Base-by-base conservation (phyloP, 92 coral and sea anemone species). In the Epizoanthus ramosus region DNA sequence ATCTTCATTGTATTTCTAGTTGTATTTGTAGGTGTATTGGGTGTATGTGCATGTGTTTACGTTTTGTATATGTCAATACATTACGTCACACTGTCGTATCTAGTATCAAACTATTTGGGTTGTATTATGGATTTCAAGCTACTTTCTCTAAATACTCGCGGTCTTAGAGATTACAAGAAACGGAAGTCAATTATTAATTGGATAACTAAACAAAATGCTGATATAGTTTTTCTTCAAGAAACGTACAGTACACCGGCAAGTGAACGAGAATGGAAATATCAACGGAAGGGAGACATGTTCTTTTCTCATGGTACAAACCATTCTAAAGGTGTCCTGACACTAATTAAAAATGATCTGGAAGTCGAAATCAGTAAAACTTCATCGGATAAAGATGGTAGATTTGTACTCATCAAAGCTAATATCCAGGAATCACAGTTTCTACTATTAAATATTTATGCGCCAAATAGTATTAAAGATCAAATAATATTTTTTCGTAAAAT, bases 261-360 rank as follows among this genome's bases (percentile, higher is more conserved):
- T 28, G 87, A 72, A 53, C 75, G 75, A 63, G 41, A 47, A 17
- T 81, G 87, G 87, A 73, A 81, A 53, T 73, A 75, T 74, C 79
- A 87, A 59, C 66, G 87, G 87, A 74, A 66, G 18, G 87, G 91
- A 22, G 87, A 87, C 18, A 52, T 83, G 74, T 83, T 67, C 73
- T 87, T 87, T 83, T 83, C 87, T 16, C 87, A 87, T 39, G 87
- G 87, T 23, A 87, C 85, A 19, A 43, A 43, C 58, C 88, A 82
- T 82, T 82, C 84, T 71, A 75, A 56, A 83, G 90, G 87, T 50
- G 87, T 77, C 54, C 52, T 60, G 35, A 83, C 77, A 47, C 66
- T 75, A 6, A 66, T 67, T 18, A 74, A 71, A n/a, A 58, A 50
- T 68, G 63, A 60, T 33, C 65, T 83, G 3, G 87, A 87, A 65